Conservation (phyloP, 2,113 vertebrate genomes). For the Trichomycterus rosablanca region DNA sequence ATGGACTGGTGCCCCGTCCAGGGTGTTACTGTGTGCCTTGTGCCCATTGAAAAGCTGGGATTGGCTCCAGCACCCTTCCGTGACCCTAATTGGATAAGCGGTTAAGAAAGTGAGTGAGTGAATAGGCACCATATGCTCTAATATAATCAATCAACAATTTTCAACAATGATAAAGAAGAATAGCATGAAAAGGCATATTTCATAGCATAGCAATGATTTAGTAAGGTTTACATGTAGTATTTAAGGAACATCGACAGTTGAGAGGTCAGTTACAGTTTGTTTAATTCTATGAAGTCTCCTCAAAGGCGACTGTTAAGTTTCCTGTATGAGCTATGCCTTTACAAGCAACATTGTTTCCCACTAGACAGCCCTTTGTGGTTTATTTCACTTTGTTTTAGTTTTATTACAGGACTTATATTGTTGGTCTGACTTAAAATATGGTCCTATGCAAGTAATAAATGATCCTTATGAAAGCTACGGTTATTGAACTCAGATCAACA, state of each 20-base stretch:
- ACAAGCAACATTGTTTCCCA: background rate
- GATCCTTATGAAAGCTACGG: background rate
- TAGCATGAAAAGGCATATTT: too few species aligned
- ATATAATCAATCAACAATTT: too few species aligned
- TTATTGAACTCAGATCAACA: conserved; percentile 4
- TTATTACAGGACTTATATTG: background rate
- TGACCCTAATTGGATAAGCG: too few species aligned
- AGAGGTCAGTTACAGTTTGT: background rate
- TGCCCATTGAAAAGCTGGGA: too few species aligned
- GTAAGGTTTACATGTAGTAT: too few species aligned
- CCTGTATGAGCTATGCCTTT: background rate
- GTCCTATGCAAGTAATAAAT: conserved; percentile 1
- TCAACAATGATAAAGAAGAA: too few species aligned
- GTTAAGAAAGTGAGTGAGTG: too few species aligned
- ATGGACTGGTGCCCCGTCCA: too few species aligned
- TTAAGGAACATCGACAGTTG: background rate
- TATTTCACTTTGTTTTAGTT: background rate
- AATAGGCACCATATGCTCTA: too few species aligned
- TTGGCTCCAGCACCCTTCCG: too few species aligned
- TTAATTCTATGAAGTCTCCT: background rate
- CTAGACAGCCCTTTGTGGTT: background rate
- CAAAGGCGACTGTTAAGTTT: background rate
- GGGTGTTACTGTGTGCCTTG: too few species aligned
- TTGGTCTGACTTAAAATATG: conserved; percentile 3
- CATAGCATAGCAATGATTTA: too few species aligned